phyloP scores from a whole-genome alignment of 23 tunicate species.

The Ascidia mentula region DNA sequence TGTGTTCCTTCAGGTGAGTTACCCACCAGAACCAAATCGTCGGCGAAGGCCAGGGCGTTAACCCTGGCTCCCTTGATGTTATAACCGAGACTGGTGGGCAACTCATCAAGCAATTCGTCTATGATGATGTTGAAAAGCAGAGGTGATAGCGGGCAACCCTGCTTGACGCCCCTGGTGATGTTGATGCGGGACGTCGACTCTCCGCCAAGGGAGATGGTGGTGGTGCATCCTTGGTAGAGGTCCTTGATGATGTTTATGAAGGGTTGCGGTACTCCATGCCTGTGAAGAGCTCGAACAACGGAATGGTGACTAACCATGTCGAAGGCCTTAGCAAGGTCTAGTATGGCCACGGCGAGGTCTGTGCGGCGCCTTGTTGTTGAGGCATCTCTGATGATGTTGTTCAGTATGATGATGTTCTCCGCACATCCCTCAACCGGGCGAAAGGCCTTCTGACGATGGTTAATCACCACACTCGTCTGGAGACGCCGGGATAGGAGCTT shows the following conservation, averaged over 20 bases:
- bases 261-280: not conserved
- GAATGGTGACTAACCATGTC: not conserved
- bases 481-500: not conserved
- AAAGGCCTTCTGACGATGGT: conserved; percentile 6
- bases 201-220: not conserved
- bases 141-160: conserved; percentile 3
- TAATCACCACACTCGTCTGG: not conserved
- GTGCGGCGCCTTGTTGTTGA: not conserved
- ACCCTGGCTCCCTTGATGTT: too few relatives aligned
- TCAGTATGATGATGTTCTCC: conserved; percentile 2
- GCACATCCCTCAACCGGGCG: conserved; percentile 24
- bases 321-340: not conserved
- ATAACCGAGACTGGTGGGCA: too few relatives aligned
- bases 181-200: not conserved
- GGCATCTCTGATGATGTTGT: not conserved
- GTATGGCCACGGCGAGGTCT: not conserved
- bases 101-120: too few relatives aligned
- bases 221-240: not conserved
- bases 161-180: not conserved
- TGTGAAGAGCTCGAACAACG: too few relatives aligned
- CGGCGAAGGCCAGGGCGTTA: too few relatives aligned
- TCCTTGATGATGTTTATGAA: not conserved
- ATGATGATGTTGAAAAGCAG: too few relatives aligned
- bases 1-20: too few relatives aligned
- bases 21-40: too few relatives aligned